These are phyloP conservation scores for Pissodes strobi DNA, from an alignment of 1,140 invertebrate genomes.

Conservation along the genomic window DNA sequence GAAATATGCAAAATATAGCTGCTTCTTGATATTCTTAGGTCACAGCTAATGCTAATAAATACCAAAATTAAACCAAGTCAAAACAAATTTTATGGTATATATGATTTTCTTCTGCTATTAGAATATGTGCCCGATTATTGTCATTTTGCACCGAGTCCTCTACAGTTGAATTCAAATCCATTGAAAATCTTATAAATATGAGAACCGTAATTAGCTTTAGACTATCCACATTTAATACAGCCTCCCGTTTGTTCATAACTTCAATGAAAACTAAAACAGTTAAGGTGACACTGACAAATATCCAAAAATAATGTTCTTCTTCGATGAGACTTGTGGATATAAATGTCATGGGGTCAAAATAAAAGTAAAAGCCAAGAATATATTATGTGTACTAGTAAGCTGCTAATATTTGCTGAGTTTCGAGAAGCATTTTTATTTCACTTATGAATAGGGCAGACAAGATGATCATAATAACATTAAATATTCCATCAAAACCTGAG, in stretches of 20 bases:
- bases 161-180: slow-evolving; percentile 82
- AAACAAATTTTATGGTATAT: slow-evolving; percentile 60
- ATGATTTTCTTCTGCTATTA: slow-evolving; percentile 58
- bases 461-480: too few relatives aligned
- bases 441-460: slow-evolving; percentile 80
- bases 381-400: too few relatives aligned
- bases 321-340: slow-evolving; percentile 83
- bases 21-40: too few relatives aligned
- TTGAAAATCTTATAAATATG: slow-evolving; percentile 59
- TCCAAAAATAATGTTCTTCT: slow-evolving; percentile 91
- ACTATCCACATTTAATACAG: slow-evolving; percentile 1
- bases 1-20: slow-evolving; percentile 8
- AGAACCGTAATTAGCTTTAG: slow-evolving; percentile 20
- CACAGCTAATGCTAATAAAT: too few relatives aligned
- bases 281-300: slow-evolving; percentile 68
- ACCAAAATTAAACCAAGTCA: slow-evolving; percentile 56
- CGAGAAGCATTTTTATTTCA: slow-evolving; percentile 72
- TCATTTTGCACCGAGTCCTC: slow-evolving; percentile 80
- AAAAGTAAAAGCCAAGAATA: too few relatives aligned
- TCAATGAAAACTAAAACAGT: slow-evolving; percentile 22
- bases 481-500: slow-evolving; percentile 72
- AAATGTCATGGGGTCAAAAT: slow-evolving; percentile 55
- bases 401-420: too few relatives aligned
- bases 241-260: neutral
- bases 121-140: slow-evolving; percentile 70